These are phyloP conservation scores for Lithophane leautieri DNA, from an alignment of 2,888 invertebrate genomes.

Conservation along the genomic window DNA sequence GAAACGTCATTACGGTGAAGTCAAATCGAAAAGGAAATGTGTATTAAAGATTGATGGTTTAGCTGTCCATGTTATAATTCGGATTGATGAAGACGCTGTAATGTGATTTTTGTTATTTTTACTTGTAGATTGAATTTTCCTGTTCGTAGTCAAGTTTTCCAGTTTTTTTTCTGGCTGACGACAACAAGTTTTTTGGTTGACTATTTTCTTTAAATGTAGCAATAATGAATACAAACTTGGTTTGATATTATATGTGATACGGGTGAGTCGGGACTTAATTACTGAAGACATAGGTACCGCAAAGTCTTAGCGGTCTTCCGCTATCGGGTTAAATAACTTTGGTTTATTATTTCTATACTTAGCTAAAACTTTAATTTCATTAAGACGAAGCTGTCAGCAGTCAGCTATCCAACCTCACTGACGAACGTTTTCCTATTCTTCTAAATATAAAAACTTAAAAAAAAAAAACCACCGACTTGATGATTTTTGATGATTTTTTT, in stretches of 20 bases:
- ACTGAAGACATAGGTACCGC: background rate
- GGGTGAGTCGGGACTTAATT: no score
- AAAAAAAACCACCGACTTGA: no score
- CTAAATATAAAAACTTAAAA: no score
- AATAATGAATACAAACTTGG: background rate
- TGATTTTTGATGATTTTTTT: no score
- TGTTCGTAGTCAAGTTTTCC: background rate
- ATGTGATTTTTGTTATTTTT: constrained; percentile 18
- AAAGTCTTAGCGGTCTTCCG: background rate
- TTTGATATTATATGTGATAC: background rate
- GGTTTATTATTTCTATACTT: background rate
- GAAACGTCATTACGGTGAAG: constrained; percentile 64
- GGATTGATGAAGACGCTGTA: constrained; percentile 51
- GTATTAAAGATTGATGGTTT: constrained; percentile 60
- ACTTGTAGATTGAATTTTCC: constrained; percentile 7
- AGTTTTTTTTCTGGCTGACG: background rate
- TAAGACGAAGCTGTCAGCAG: background rate
- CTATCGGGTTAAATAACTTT: background rate
- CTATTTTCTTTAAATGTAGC: background rate
- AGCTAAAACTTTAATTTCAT: background rate
- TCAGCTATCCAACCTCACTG: background rate
- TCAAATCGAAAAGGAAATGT: constrained; percentile 63
- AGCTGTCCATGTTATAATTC: constrained; percentile 56
- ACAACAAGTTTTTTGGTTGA: background rate
- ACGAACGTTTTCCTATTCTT: background rate